These are phyloP conservation scores for Willowsia nigromaculata DNA, from an alignment of 2,888 invertebrate species.

Conservation along the genomic window DNA sequence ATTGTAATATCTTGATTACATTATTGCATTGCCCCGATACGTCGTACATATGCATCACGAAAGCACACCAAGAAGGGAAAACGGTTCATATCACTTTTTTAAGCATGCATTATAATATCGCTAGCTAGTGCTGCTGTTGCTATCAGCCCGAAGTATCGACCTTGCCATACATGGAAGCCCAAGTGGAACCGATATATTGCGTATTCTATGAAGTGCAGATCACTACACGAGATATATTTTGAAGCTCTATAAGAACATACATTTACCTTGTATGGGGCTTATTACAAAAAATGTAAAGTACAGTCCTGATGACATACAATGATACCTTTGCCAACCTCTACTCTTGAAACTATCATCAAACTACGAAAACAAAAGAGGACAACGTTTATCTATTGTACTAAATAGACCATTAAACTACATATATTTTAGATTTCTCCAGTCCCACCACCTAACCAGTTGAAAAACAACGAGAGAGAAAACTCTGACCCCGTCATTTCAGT, in stretches of 20 bases:
- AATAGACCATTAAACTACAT: not conserved
- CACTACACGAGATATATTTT: conserved; percentile 21
- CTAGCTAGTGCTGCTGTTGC: not conserved
- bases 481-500: conserved; percentile 17
- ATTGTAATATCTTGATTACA: conserved; percentile 16
- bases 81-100: not conserved
- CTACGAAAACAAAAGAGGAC: not conserved
- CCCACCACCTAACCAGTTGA: not conserved
- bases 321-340: conserved; percentile 22
- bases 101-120: not conserved
- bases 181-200: conserved; percentile 38
- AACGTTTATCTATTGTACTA: not conserved
- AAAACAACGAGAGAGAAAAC: not conserved
- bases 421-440: not conserved
- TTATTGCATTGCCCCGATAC: conserved; percentile 29
- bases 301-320: conserved; percentile 50
- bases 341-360: not conserved
- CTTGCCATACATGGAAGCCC: conserved; percentile 41
- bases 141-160: conserved; percentile 33
- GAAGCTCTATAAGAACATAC: too few species aligned
- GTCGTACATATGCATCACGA: not conserved
- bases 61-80: not conserved
- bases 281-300: not conserved
- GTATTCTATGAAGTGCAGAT: conserved; percentile 3
- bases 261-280: conserved; percentile 26